These are phyloP conservation scores for Heterotis niloticus DNA, from an alignment of 2,113 vertebrate species.

Conservation along the genomic window DNA sequence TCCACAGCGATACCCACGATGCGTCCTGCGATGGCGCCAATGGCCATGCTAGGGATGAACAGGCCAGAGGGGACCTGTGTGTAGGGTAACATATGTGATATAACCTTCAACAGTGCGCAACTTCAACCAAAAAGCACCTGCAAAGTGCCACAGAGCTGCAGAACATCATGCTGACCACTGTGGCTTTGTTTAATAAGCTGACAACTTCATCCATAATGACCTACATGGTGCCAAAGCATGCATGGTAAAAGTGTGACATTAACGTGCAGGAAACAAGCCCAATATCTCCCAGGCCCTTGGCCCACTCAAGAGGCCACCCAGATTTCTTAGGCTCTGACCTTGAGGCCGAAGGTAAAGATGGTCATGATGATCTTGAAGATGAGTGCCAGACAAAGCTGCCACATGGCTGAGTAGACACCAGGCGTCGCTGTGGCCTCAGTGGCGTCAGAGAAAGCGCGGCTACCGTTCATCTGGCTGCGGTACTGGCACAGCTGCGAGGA, in stretches of 20 bases:
- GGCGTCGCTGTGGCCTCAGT: constrained; percentile 82
- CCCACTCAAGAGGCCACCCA: no score
- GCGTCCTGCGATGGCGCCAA: constrained; percentile 91
- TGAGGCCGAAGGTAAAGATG: constrained; percentile 97
- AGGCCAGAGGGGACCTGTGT: constrained; percentile 86
- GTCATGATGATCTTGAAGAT: constrained; percentile 99
- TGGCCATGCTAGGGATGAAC: constrained; percentile 99
- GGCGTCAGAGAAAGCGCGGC: constrained; percentile 79
- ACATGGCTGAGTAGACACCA: constrained; percentile 96
- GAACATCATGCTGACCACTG: neutral
- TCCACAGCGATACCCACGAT: constrained; percentile 96
- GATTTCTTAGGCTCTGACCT: constrained; percentile 64
- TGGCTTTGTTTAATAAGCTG: neutral
- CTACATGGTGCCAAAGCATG: no score
- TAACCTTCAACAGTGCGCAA: neutral
- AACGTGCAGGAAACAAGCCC: no score
- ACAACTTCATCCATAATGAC: neutral
- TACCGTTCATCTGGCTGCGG: constrained; percentile 90
- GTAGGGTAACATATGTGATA: neutral
- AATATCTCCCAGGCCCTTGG: no score
- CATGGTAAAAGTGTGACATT: no score
- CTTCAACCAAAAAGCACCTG: neutral
- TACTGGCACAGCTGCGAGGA: constrained; percentile 96
- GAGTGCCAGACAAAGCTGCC: constrained; percentile 93
- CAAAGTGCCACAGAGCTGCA: neutral